Base-by-base conservation (phyloP, 1,140 invertebrate species). In the Hylyphantes graminicola region DNA sequence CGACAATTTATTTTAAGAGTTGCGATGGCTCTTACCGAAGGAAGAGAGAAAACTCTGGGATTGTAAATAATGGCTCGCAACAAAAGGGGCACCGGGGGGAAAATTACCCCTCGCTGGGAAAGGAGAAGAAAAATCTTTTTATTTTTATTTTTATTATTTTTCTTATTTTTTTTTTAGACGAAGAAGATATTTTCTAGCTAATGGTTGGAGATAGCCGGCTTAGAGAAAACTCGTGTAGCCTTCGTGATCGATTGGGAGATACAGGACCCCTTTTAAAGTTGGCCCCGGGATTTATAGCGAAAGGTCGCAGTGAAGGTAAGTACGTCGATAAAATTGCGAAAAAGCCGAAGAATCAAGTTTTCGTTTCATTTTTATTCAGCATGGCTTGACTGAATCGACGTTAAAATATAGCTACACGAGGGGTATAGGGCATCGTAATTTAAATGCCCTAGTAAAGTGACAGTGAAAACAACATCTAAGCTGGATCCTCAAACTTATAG, bases 1-100 rank as follows among this genome's bases (percentile, higher is more conserved):
- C 74, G 81, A 84, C 81, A 70, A 84, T 84, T 84, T 84, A 84
- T 84, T 76, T 84, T 82, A 82, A 82, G 79, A 74, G 79, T 72
- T 80, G 78, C 64, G 78, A 80, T 80, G 78, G 78, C 78, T 80
- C 78, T 80, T 79, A 70, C 64, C 35, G 17, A 21, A 12, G 57
- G 35, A 35, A 35, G 35, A 35, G 35, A 35, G 35, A 35, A 80
- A 80, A 80, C 55, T 80, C 65, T 35, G 51, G 78, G 78, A 80
- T 80, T 80, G 67, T 80, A 80, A 80, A 80, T 80, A 80, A 80
- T 80, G 78, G 78, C 78, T 72, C 35, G 78, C 78, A 80, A 80
- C 78, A 80, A 80, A 80, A 80, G 78, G 35, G 78, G 78, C 78
- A 80, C 78, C 78, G 65, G 67, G 78, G 35, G 78, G 78, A 80